phyloP scores from a whole-genome alignment of 2,888 invertebrate genomes.

The Lordiphosa andalusiaca region DNA sequence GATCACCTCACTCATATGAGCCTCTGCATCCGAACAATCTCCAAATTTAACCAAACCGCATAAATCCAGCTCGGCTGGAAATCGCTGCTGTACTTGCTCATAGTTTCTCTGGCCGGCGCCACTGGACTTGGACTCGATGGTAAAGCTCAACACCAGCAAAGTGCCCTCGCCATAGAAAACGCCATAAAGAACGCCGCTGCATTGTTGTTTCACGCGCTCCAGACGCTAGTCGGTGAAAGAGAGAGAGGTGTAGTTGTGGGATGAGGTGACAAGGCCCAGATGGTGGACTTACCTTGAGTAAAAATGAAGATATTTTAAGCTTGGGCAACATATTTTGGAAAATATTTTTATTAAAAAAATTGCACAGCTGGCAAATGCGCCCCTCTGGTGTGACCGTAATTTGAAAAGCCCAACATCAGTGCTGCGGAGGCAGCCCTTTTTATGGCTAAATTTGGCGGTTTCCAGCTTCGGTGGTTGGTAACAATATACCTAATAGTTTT shows the following conservation, averaged over 20 bases:
- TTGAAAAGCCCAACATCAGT: too few species aligned
- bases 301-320: constrained; percentile 86
- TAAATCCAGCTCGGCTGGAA: constrained; percentile 89
- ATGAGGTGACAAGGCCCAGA: neutral
- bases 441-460: too few species aligned
- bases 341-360: constrained; percentile 28
- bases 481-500: too few species aligned
- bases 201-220: constrained; percentile 83
- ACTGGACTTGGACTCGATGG: constrained; percentile 82
- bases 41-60: constrained; percentile 88
- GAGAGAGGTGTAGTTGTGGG: constrained; percentile 2
- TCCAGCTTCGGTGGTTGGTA: too few species aligned
- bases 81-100: constrained; percentile 82
- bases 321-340: constrained; percentile 84
- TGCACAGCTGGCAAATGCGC: constrained; percentile 62
- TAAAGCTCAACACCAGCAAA: constrained; percentile 85
- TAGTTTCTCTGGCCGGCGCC: constrained; percentile 81
- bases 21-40: constrained; percentile 83
- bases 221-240: constrained; percentile 82
- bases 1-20: constrained; percentile 84
- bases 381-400: too few species aligned
- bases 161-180: constrained; percentile 88
- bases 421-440: too few species aligned
- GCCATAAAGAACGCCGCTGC: constrained; percentile 88
- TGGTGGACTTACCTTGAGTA: constrained; percentile 84